A percentile compares a stretch with the other conserved stretches of the same genome.
Evolutionary conservation across 1,140 invertebrate species (phyloP).

Genomic region (Agrilus planipennis): DNA sequence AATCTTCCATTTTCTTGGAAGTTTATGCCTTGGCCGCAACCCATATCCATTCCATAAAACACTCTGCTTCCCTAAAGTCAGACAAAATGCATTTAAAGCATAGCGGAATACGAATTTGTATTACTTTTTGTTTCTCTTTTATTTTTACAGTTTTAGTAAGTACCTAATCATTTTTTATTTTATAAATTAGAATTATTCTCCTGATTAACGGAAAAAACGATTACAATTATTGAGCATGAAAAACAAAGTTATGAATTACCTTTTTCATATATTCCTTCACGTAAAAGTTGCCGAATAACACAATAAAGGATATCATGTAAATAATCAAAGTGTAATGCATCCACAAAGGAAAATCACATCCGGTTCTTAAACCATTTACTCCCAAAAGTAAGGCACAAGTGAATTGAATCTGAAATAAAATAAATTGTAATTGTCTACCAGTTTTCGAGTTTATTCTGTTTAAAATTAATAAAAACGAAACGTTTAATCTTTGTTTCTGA

Average conservation of each 20-base stretch:
- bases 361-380: slow-evolving; percentile 65
- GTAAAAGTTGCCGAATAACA: slow-evolving; percentile 88
- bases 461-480: no score
- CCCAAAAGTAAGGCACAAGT: slow-evolving; percentile 72
- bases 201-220: no score
- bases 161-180: no score
- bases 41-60: slow-evolving; percentile 29
- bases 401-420: slow-evolving; percentile 61
- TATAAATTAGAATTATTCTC: no score
- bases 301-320: slow-evolving; percentile 84
- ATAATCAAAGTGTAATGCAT: slow-evolving; percentile 86
- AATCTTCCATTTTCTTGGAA: slow-evolving; percentile 15
- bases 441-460: no score
- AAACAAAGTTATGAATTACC: slow-evolving; percentile 40
- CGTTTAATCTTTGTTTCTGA: no score
- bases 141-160: no score
- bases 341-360: slow-evolving; percentile 84
- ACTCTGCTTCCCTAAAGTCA: slow-evolving; percentile 24
- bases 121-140: no score
- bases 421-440: slow-evolving; percentile 1
- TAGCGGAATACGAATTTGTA: no score
- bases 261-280: slow-evolving; percentile 66
- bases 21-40: slow-evolving; percentile 28
- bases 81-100: no score
- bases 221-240: no score